Conservation (phyloP, 2,113 vertebrate genomes). For the Hippocampus zosterae region DNA sequence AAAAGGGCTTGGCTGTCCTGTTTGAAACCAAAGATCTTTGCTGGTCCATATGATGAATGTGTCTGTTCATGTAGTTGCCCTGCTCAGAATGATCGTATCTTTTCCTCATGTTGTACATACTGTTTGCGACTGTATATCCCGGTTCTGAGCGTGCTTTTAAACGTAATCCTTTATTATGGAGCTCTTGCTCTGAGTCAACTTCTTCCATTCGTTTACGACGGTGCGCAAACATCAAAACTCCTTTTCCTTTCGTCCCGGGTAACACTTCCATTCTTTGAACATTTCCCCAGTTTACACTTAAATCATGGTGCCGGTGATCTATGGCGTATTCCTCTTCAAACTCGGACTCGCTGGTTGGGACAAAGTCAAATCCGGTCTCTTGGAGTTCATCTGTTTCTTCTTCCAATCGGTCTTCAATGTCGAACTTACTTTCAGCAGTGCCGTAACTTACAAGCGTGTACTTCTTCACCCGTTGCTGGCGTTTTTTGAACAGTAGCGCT, state of each 20-base stretch:
- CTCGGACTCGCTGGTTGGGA: constrained; percentile 80
- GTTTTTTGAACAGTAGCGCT: constrained; percentile 89
- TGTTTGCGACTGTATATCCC: constrained; percentile 36
- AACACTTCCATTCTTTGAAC: constrained; percentile 83
- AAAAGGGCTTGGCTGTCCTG: constrained; percentile 87
- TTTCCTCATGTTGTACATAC: constrained; percentile 38
- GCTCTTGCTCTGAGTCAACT: constrained; percentile 81
- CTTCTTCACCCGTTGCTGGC: constrained; percentile 82
- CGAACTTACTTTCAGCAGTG: constrained; percentile 75
- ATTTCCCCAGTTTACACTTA: constrained; percentile 77
- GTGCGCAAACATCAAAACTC: constrained; percentile 90
- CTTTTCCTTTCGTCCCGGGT: constrained; percentile 87
- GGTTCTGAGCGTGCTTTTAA: constrained; percentile 54
- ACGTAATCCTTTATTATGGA: constrained; percentile 63
- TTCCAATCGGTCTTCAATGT: constrained; percentile 70
- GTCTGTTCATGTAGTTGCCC: constrained; percentile 63
- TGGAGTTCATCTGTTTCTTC: constrained; percentile 66
- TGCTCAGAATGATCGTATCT: constrained; percentile 40
- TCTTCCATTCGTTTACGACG: constrained; percentile 90
- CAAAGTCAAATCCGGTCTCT: constrained; percentile 71
- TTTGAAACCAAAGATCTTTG: constrained; percentile 74
- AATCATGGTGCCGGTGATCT: constrained; percentile 62
- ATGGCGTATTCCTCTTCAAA: constrained; percentile 78
- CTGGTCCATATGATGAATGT: constrained; percentile 52
- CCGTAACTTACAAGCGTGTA: constrained; percentile 91